Conservation (phyloP, 2,797 vertebrate species). For the Liasis olivaceus region DNA sequence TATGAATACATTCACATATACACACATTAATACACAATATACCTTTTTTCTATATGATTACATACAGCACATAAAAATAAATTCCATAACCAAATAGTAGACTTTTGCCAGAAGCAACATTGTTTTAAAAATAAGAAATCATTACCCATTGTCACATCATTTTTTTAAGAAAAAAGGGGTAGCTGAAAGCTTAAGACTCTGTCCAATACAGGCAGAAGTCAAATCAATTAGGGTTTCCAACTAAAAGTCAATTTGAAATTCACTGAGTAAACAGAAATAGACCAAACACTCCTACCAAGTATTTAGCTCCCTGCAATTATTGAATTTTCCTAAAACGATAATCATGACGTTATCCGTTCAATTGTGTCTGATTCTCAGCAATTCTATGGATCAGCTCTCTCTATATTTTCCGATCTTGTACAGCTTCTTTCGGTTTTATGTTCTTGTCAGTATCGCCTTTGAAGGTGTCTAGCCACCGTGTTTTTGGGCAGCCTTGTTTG, state of each 20-base stretch:
- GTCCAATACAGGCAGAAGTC: background rate
- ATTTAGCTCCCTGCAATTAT: conserved; percentile 12
- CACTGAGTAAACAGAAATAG: background rate
- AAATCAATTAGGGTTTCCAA: background rate
- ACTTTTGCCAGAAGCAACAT: background rate
- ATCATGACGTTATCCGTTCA: too few species aligned
- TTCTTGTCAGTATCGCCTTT: too few species aligned
- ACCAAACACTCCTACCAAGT: conserved; percentile 1
- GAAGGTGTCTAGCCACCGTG: too few species aligned
- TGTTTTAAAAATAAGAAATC: background rate
- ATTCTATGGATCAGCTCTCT: too few species aligned
- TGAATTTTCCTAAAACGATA: conserved; percentile 22
- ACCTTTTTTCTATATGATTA: background rate
- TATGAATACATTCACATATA: background rate
- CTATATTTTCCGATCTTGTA: too few species aligned
- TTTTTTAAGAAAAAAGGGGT: background rate
- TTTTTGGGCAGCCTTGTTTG: too few species aligned
- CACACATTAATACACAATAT: too few species aligned
- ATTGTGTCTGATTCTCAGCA: too few species aligned
- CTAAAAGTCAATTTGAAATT: conserved; percentile 14
- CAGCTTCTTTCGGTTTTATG: too few species aligned
- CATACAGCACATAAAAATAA: background rate
- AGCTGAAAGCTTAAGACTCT: background rate
- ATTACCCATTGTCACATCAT: background rate
- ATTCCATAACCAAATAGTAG: background rate